Percentiles rank a stretch among this genome's conserved stretches.
phyloP scores from a whole-genome alignment of 1,140 invertebrate genomes.

The Ceratosolen fusciceps region DNA sequence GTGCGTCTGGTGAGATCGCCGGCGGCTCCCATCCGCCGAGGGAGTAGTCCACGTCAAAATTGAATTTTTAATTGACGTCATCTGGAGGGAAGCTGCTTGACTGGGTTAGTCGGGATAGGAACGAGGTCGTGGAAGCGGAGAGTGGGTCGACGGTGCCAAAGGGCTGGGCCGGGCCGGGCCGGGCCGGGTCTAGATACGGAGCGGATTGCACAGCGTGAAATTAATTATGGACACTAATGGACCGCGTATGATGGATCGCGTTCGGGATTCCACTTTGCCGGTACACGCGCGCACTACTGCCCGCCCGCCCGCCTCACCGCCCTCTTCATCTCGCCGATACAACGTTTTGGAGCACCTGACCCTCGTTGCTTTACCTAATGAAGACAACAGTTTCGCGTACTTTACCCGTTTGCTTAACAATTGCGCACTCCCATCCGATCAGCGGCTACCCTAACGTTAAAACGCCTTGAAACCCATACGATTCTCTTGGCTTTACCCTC shows the following conservation, averaged over 20 bases:
- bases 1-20: neutral
- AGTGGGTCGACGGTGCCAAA: neutral
- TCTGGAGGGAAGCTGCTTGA: constrained; percentile 11
- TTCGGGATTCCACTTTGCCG: constrained; percentile 37
- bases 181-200: constrained; percentile 21
- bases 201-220: constrained; percentile 39
- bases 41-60: constrained; percentile 19
- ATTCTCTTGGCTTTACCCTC: no score
- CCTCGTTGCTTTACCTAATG: constrained; percentile 20
- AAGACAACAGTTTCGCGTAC: constrained; percentile 24
- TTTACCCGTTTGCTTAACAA: neutral
- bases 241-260: constrained; percentile 43
- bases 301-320: neutral
- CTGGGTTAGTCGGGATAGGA: constrained; percentile 3
- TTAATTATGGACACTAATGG: constrained; percentile 47
- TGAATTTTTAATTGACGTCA: constrained; percentile 40
- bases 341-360: constrained; percentile 6
- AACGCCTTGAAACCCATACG: no score
- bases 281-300: neutral
- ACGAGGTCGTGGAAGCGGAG: neutral
- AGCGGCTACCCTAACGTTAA: no score
- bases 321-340: neutral
- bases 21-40: neutral
- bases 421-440: no score
- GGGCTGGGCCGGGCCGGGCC: constrained; percentile 5